phyloP scores from a whole-genome alignment of 2,888 invertebrate species.

The Dorcus parallelipipedus region DNA sequence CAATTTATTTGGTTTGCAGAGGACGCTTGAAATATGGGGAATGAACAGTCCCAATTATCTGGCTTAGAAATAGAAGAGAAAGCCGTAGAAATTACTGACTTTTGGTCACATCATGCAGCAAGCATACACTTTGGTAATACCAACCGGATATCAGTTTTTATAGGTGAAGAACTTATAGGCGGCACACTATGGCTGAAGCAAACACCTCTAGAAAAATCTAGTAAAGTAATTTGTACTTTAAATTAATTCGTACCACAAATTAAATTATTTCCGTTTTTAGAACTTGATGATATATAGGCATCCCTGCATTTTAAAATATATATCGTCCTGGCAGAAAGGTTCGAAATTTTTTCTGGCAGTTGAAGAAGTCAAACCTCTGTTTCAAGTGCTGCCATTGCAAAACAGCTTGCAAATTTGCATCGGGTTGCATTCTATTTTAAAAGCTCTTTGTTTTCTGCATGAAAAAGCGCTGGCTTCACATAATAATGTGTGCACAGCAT shows the following conservation, averaged over 20 bases:
- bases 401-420: conserved; percentile 80
- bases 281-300: conserved; percentile 83
- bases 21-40: conserved; percentile 61
- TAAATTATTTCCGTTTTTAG: conserved; percentile 52
- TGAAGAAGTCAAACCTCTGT: conserved; percentile 76
- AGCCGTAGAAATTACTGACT: conserved; percentile 73
- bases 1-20: too few relatives aligned
- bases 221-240: conserved; percentile 57
- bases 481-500: conserved; percentile 76
- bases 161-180: conserved; percentile 65
- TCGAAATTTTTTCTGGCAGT: conserved; percentile 76
- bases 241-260: conserved; percentile 7
- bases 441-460: conserved; percentile 79
- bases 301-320: conserved; percentile 79
- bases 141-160: conserved; percentile 69
- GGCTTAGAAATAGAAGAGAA: conserved; percentile 74
- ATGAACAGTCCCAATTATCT: conserved; percentile 67
- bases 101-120: conserved; percentile 70
- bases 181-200: conserved; percentile 63
- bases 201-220: conserved; percentile 71
- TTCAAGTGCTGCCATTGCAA: conserved; percentile 61
- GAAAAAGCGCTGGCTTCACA: conserved; percentile 78
- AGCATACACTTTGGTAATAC: conserved; percentile 58
- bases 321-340: conserved; percentile 75
- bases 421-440: conserved; percentile 76